Conservation (phyloP, 2,797 vertebrate species). For the Cyprinella venusta region DNA sequence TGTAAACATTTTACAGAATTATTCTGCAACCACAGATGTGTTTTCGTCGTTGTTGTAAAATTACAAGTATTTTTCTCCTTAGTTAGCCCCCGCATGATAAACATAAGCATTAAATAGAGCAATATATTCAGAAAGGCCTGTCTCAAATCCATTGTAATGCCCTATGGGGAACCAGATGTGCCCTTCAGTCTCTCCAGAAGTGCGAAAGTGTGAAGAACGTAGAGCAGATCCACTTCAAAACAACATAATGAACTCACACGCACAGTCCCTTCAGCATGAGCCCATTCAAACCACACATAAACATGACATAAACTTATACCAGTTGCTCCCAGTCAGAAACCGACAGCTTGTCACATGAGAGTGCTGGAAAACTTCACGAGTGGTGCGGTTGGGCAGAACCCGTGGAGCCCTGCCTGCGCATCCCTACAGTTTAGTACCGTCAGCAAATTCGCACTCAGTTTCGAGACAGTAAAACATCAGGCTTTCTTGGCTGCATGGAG, state of each 20-base stretch:
- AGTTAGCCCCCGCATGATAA: background rate
- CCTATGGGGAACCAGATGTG: background rate
- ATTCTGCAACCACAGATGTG: background rate
- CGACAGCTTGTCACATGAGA: constrained; percentile 34
- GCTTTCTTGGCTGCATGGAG: constrained; percentile 20
- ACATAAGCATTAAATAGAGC: background rate
- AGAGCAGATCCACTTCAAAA: constrained; percentile 27
- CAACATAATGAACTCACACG: background rate
- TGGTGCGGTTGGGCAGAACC: constrained; percentile 36
- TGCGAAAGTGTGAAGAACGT: background rate
- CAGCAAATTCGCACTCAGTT: constrained; percentile 48
- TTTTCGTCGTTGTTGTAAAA: too few relatives aligned
- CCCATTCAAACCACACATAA: constrained; percentile 23
- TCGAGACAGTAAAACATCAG: constrained; percentile 44
- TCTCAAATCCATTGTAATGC: background rate
- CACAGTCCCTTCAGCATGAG: background rate
- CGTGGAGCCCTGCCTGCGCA: constrained; percentile 17
- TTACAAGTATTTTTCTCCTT: background rate
- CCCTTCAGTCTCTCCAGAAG: background rate
- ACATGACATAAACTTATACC: constrained; percentile 35
- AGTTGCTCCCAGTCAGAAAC: constrained; percentile 31
- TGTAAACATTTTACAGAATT: background rate
- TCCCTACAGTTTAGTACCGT: constrained; percentile 25
- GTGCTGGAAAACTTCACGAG: constrained; percentile 31
- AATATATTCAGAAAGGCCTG: background rate